These are phyloP conservation scores for Neoarius graeffei DNA, from an alignment of 2,113 vertebrate species.

Conservation along the genomic window DNA sequence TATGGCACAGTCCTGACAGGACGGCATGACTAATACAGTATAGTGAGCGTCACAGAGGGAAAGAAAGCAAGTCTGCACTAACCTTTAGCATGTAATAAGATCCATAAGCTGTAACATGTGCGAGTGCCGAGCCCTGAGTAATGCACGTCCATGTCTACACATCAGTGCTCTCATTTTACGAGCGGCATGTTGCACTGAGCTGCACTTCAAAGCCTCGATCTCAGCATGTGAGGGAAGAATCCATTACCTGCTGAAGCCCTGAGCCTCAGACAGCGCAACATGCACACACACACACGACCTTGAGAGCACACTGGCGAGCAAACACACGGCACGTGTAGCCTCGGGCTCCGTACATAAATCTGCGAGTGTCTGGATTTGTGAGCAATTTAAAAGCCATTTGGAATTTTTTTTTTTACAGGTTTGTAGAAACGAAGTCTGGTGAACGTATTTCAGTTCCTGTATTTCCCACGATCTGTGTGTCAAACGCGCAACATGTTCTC, in stretches of 20 bases:
- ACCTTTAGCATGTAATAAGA: slow-evolving; percentile 62
- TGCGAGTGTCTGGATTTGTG: slow-evolving; percentile 22
- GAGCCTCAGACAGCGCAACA: slow-evolving; percentile 34
- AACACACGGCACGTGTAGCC: slow-evolving; percentile 22
- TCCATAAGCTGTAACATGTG: slow-evolving; percentile 55
- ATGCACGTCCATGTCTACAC: slow-evolving; percentile 55
- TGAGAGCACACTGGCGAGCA: slow-evolving; percentile 31
- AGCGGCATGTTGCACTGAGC: slow-evolving; percentile 7
- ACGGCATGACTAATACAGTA: slow-evolving; percentile 4
- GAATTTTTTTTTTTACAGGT: slow-evolving; percentile 22
- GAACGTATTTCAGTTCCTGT: background rate
- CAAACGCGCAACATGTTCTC: background rate
- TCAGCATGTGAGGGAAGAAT: slow-evolving; percentile 39
- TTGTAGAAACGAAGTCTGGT: background rate
- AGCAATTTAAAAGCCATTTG: slow-evolving; percentile 54
- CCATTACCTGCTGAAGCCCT: slow-evolving; percentile 44
- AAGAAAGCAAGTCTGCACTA: slow-evolving; percentile 1
- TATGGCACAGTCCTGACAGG: slow-evolving; percentile 7
- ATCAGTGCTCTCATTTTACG: slow-evolving; percentile 55
- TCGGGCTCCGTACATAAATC: slow-evolving; percentile 39
- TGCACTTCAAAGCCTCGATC: slow-evolving; percentile 54
- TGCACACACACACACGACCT: slow-evolving; percentile 34
- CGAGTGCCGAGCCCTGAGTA: slow-evolving; percentile 61
- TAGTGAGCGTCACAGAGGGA: background rate
- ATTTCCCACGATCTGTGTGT: slow-evolving; percentile 21